These are phyloP conservation scores for Brachionus rotundiformis DNA, from an alignment of 1,140 invertebrate genomes.

Conservation along the genomic window DNA sequence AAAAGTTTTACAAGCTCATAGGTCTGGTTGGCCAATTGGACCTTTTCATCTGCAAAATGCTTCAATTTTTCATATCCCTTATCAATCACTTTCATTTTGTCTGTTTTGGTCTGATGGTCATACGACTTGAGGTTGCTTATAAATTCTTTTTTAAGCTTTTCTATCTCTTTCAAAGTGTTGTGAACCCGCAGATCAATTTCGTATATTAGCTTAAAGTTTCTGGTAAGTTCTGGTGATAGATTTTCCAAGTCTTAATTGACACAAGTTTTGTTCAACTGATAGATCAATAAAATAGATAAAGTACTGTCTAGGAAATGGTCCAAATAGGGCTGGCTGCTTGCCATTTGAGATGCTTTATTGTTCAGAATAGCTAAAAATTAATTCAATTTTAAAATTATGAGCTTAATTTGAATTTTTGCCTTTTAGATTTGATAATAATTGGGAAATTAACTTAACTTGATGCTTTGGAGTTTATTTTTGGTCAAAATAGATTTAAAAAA, in stretches of 20 bases:
- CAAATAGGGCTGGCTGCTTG: slow-evolving; percentile 32
- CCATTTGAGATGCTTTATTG: not conserved
- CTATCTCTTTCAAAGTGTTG: slow-evolving; percentile 20
- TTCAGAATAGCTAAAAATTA: not conserved
- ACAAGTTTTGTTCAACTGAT: not conserved
- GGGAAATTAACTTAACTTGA: too few species aligned
- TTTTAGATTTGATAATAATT: not conserved
- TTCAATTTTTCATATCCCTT: not conserved
- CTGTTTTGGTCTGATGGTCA: not conserved
- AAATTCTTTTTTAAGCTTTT: slow-evolving; percentile 19
- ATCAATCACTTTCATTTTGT: slow-evolving; percentile 48
- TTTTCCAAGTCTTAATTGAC: slow-evolving; percentile 29
- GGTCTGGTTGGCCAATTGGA: slow-evolving; percentile 47
- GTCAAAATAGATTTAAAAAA: too few species aligned
- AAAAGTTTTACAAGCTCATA: slow-evolving; percentile 42
- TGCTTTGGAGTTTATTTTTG: too few species aligned
- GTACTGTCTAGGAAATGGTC: slow-evolving; percentile 49
- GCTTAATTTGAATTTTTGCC: not conserved
- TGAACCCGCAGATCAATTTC: slow-evolving; percentile 37
- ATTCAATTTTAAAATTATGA: not conserved
- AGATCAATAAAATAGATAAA: not conserved
- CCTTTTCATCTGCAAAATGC: slow-evolving; percentile 45
- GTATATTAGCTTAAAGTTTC: slow-evolving; percentile 44
- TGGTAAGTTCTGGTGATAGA: slow-evolving; percentile 21
- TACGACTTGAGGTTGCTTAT: not conserved